These are phyloP conservation scores for Sebastes aleutianus DNA, from an alignment of 2,797 vertebrate genomes.

Conservation along the genomic window DNA sequence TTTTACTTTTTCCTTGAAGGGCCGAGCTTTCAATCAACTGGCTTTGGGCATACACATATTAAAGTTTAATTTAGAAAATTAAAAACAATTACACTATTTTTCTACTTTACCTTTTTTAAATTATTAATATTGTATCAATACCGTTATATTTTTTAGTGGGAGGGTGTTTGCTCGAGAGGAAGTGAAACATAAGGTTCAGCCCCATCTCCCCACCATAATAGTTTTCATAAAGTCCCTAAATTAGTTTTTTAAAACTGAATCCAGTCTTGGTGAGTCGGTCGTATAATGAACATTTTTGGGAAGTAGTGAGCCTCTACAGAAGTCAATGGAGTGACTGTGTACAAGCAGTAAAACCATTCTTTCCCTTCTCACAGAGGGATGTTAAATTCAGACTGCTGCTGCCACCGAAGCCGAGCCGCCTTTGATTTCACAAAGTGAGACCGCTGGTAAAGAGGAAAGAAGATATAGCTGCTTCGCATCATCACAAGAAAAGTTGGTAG, in stretches of 20 bases:
- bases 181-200: background rate
- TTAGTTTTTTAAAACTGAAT: background rate
- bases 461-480: conserved; percentile 52
- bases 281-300: background rate
- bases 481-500: conserved; percentile 34
- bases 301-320: background rate
- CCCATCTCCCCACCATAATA: too few relatives aligned
- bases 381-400: conserved; percentile 75
- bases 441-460: conserved; percentile 29
- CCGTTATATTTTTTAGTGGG: background rate
- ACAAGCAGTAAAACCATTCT: conserved; percentile 71
- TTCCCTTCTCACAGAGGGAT: conserved; percentile 65
- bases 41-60: background rate
- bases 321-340: conserved; percentile 68
- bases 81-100: too few relatives aligned
- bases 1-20: background rate
- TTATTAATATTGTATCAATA: background rate
- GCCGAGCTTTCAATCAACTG: background rate
- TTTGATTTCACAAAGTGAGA: conserved; percentile 65
- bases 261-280: background rate
- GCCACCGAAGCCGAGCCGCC: conserved; percentile 55
- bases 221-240: background rate
- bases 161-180: background rate
- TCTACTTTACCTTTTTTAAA: background rate
- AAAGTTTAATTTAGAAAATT: background rate